Base-by-base conservation (phyloP, 2,888 invertebrate genomes). In the Cephus rjabovi region DNA sequence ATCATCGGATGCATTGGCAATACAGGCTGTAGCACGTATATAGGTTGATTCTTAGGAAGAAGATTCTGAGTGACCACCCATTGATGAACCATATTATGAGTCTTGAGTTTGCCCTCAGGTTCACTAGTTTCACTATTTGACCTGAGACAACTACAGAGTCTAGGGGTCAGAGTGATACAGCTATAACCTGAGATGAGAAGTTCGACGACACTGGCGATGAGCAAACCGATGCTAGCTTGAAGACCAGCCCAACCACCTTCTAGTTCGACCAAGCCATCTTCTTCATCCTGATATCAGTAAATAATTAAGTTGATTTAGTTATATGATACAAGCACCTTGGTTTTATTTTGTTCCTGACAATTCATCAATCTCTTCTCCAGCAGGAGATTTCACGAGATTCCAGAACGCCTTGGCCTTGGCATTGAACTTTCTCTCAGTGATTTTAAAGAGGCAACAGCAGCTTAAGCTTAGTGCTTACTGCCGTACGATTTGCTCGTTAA, bases 171-270 rank as follows among this genome's bases (percentile, higher is more conserved):
- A 75, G 87, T 89, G 71, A 90, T 82, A 78, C 91, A 91, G 73
- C 85, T 90, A 83, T 91, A 91, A 73, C 90, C 90, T 31, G 91
- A 89, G 15, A 90, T 85, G 35, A 91, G 81, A 12, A 91, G 86
- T 76, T 95, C 94, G 31, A 93, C 92, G 0, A 92, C 89, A 12
- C 94, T 94, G 34, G 94, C 93, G 81, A 95, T 92, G 75, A 95
- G 92, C 11, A 95, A 91, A 0, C 94, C 94, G 78, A 94, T 93
- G 91, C 95, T 95, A 15, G 94, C 93, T 37, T 95, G 90, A 74
- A 95, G 92, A 0, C 94, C 94, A 1, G 94, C 93, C 94, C 94
- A 94, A 80, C 93, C 92, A 86, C 88, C 94, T 89, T 93, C 94
- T 89, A 92, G 92, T 76, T 86, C 91, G 76, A 84, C 82, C 75